Base-by-base conservation (phyloP, 2,888 invertebrate genomes). In the Tholera decimalis region DNA sequence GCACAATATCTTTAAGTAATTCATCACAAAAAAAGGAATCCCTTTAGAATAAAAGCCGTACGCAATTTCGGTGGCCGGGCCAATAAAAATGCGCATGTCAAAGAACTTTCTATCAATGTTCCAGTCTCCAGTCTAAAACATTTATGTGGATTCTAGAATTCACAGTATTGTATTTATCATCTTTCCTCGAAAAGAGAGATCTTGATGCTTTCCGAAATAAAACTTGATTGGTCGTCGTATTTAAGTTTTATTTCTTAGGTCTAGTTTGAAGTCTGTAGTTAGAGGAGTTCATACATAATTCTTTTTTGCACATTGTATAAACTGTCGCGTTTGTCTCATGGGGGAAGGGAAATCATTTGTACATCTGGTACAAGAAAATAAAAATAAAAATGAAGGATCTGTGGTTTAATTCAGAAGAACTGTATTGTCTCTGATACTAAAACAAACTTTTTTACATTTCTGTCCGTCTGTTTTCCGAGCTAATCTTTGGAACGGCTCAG, bases 51-150 rank as follows among this genome's bases (percentile, higher is more conserved):
- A 41, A 59, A 47, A 59, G 26, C 22, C 41, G 26, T 24, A 47
- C 26, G 30, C 39, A 47, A 47, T 47, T 33, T 26, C 39, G 57
- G 20, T 18, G 15, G 28, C 9, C 43, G 11, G 18, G 13, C 22
- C n/a, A 35, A 28, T 65, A 70, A 59, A 68, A 47, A 39, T 18
- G 33, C 65, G 18, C 70, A 59, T 41, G 65, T 70, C 70, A 65
- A 65, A 28, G 60, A 59, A 65, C 65, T 41, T 47, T 69, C 18
- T 13, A 22, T 41, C 11, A 28, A 33, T 47, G 30, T 47, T 5
- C n/a, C 37, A 58, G 30, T 20, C 0, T 18, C 22, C 28, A 66
- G 3, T 46, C 18, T 18, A 6, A 13, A 46, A 24, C 39, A 47
- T 53, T 68, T 68, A 46, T 39, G 39, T 41, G 37, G 20, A 47